These are phyloP conservation scores for Abrostola tripartita DNA, from an alignment of 2,888 invertebrate genomes.

Conservation along the genomic window DNA sequence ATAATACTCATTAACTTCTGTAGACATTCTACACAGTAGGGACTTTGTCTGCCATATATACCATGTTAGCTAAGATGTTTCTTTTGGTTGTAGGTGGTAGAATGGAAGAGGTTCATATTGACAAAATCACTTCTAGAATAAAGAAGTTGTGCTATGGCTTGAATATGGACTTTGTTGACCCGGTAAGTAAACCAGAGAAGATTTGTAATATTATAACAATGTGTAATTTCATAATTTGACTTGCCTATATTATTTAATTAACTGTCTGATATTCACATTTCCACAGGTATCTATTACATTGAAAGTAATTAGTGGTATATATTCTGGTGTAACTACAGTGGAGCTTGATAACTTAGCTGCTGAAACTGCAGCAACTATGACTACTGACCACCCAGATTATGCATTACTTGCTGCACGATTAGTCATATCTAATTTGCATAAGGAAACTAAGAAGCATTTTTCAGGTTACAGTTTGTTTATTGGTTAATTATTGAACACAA, in stretches of 20 bases:
- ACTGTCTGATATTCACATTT: constrained; percentile 9
- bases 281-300: constrained; percentile 93
- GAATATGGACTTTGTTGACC: constrained; percentile 98
- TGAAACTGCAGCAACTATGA: constrained; percentile 99
- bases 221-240: constrained; percentile 80
- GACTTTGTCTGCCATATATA: not conserved
- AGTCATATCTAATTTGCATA: constrained; percentile 98
- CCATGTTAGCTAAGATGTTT: not conserved
- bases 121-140: constrained; percentile 99
- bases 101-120: constrained; percentile 97
- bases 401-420: constrained; percentile 96
- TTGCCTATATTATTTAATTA: constrained; percentile 8
- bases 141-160: constrained; percentile 98
- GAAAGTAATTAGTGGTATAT: constrained; percentile 98
- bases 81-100: constrained; percentile 91
- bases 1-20: too few species aligned
- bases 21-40: too few species aligned
- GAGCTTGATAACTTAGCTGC: constrained; percentile 99
- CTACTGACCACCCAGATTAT: constrained; percentile 99
- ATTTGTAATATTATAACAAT: not conserved
- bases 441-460: constrained; percentile 98
- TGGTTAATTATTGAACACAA: not conserved
- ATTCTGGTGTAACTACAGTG: constrained; percentile 98
- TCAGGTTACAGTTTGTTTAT: constrained; percentile 90
- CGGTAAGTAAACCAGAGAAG: constrained; percentile 90